These are phyloP conservation scores for Chlorodrepanis virens DNA, from an alignment of 2,113 vertebrate species.

Conservation along the genomic window DNA sequence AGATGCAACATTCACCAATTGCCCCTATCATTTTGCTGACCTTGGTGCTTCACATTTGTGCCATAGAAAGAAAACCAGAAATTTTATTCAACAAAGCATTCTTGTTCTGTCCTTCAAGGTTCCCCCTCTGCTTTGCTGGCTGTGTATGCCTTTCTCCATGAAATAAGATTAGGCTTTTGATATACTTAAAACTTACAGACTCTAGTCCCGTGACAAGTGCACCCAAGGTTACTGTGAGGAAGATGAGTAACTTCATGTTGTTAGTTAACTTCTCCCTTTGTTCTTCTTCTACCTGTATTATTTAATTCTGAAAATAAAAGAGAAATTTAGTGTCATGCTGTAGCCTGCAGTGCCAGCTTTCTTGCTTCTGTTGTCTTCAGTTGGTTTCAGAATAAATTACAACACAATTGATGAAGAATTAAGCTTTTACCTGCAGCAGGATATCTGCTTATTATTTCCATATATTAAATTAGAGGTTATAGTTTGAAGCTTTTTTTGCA, in stretches of 20 bases:
- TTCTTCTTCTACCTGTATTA: neutral
- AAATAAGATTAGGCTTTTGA: neutral
- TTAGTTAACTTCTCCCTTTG: neutral
- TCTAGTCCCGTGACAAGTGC: neutral
- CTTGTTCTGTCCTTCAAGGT: neutral
- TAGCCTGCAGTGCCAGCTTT: neutral
- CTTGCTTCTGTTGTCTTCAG: neutral
- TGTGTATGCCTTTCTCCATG: neutral
- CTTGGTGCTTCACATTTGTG: neutral
- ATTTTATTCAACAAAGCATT: neutral
- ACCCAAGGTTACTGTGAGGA: neutral
- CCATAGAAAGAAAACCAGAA: neutral
- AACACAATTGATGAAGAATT: neutral
- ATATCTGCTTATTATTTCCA: neutral
- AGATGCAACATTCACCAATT: neutral
- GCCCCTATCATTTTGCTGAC: neutral
- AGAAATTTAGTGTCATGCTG: neutral
- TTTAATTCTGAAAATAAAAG: constrained; percentile 37
- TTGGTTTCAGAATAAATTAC: neutral
- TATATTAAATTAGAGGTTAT: neutral
- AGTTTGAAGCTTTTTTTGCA: neutral
- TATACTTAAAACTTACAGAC: constrained; percentile 45
- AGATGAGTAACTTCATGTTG: constrained; percentile 41
- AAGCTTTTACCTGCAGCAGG: neutral
- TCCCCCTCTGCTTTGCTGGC: neutral